Evolutionary conservation across 2,888 invertebrate genomes (phyloP).

Genomic region (Parnassius apollo): DNA sequence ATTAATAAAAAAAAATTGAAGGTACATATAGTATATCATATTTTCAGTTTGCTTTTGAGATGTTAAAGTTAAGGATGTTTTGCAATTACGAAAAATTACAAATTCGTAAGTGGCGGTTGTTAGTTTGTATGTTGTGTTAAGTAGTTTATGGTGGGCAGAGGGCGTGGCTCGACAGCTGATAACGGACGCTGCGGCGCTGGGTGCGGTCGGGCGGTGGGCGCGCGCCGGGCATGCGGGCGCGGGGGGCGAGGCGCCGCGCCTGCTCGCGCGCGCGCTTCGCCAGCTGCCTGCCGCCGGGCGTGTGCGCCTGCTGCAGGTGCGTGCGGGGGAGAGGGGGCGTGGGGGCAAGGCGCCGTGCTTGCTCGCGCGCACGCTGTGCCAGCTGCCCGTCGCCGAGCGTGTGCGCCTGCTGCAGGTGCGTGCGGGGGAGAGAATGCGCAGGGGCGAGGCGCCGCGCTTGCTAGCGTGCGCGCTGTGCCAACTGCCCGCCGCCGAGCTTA

Average conservation of each 20-base stretch:
- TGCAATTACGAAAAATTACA: no score
- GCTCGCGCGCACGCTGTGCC: constrained; percentile 89
- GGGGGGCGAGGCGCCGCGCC: constrained; percentile 89
- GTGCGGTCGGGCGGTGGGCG: constrained; percentile 87
- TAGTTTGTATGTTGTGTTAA: no score
- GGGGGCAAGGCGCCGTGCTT: constrained; percentile 90
- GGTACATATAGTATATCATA: no score
- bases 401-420: neutral
- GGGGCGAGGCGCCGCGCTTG: constrained; percentile 43
- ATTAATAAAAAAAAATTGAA: no score
- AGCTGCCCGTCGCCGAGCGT: constrained; percentile 44
- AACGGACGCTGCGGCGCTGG: constrained; percentile 75
- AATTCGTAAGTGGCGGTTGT: no score
- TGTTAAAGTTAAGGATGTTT: no score
- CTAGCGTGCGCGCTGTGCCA: constrained; percentile 86
- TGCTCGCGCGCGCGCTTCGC: constrained; percentile 89
- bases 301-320: constrained; percentile 27
- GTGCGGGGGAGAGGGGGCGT: constrained; percentile 88
- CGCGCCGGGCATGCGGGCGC: constrained; percentile 90
- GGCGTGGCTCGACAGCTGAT: constrained; percentile 86
- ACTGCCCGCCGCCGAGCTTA: neutral
- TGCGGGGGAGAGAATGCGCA: constrained; percentile 73
- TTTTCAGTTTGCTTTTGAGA: no score
- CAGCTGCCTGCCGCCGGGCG: constrained; percentile 54
- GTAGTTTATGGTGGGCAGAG: constrained; percentile 68